Base-by-base conservation (phyloP, 64 coral and sea anemone genomes). In the Montipora capricornis region DNA sequence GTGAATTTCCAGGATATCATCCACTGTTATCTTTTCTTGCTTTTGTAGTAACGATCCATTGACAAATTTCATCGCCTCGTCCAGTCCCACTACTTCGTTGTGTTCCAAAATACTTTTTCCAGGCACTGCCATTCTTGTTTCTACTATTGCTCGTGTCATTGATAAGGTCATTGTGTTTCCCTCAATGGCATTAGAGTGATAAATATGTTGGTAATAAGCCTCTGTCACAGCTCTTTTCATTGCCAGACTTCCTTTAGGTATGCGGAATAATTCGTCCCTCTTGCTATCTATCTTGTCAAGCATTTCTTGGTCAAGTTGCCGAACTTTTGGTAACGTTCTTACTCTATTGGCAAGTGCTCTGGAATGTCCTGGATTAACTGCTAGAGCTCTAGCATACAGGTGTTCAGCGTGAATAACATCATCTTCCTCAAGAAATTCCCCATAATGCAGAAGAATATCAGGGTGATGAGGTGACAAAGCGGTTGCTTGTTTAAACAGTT, bases 91-190 rank as follows among this genome's bases (percentile, higher is more conserved):
- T 20, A 99, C 95, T 82, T 99, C 98, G 64, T 99, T 99, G 79
- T 99, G 98, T 55, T 99, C 98, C 22, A 96, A 76, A 15, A 99
- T 96, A 69, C 98, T 99, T 50, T 99, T 99, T 9, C 98, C 98
- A 81, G 92, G 80, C 8, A 99, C 74, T 55, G 94, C 98, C 98
- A 99, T 99, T 92, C 80, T 96, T 69, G 98, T 96, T 78, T 99
- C 98, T 5, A 99, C 98, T 49, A 99, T 78, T 22, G 98, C 98
- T 83, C 98, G 77, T 2, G 98, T 96, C 98, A 99, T 99, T 49
- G 98, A 99, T 15, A 99, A 87, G 3, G 98, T 99, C 98, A 99
- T 99, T 73, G 98, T 99, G 71, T 99, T 99, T 5, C 98, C 98
- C 84, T 99, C 98, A 87, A 99, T 99, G 13, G 98, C 98, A 90